Evolutionary conservation across 1,140 invertebrate genomes (phyloP).

Genomic region (Cyphomyrmex costatus): DNA sequence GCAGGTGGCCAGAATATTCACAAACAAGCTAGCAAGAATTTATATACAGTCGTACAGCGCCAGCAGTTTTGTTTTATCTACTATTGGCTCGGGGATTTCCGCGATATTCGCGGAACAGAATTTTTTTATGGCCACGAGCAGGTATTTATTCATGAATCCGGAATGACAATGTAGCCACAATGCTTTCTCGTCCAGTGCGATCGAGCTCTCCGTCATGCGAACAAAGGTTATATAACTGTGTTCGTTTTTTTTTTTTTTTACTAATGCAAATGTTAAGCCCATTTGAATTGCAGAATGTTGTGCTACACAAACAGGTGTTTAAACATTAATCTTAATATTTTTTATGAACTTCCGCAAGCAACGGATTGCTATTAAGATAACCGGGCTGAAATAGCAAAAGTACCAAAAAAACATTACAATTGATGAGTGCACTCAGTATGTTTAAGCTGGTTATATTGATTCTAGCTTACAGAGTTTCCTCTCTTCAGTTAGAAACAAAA

Average conservation of each 20-base stretch:
- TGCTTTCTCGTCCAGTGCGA: constrained; percentile 63
- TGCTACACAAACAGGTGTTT: constrained; percentile 48
- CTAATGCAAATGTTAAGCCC: constrained; percentile 65
- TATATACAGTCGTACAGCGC: constrained; percentile 62
- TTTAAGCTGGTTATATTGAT: too few species aligned
- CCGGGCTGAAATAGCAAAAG: too few species aligned
- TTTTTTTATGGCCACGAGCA: constrained; percentile 37
- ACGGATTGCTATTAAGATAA: background rate
- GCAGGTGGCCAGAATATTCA: constrained; percentile 73
- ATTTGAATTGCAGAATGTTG: constrained; percentile 70
- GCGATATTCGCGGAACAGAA: constrained; percentile 34
- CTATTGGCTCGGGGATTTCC: constrained; percentile 66
- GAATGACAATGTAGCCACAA: constrained; percentile 70
- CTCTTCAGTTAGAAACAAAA: too few species aligned
- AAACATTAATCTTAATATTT: constrained; percentile 53
- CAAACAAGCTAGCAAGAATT: constrained; percentile 72
- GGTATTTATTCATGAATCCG: constrained; percentile 76
- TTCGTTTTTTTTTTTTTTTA: constrained; percentile 11
- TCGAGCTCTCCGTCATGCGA: constrained; percentile 38
- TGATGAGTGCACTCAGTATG: too few species aligned
- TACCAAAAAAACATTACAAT: too few species aligned
- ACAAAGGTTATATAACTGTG: constrained; percentile 55
- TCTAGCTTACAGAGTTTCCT: too few species aligned
- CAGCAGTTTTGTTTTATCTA: constrained; percentile 70
- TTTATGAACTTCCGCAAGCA: constrained; percentile 22